These are phyloP conservation scores for Chalcis sispes DNA, from an alignment of 2,888 invertebrate genomes.

Conservation along the genomic window DNA sequence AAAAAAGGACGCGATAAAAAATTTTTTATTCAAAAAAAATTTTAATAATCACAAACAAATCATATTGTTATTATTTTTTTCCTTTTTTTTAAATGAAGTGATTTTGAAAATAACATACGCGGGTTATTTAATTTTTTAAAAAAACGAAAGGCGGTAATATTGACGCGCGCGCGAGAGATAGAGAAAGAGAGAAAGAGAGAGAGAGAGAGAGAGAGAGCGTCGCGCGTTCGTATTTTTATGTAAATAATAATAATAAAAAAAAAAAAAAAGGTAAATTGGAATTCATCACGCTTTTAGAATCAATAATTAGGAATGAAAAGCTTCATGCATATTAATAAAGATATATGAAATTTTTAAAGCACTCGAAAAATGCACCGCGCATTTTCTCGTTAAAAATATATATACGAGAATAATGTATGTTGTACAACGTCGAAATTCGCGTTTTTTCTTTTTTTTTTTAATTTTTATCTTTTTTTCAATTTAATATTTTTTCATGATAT, in stretches of 20 bases:
- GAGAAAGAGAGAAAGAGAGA: too few species aligned
- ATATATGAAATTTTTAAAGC: conserved; percentile 2
- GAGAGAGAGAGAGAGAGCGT: background rate
- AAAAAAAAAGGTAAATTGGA: background rate
- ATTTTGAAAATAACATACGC: background rate
- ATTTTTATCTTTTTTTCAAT: too few species aligned
- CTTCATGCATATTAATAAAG: conserved; percentile 37
- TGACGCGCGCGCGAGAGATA: too few species aligned
- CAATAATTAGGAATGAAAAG: conserved; percentile 36
- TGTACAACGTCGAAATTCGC: too few species aligned
- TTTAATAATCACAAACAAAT: too few species aligned
- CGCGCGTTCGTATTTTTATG: too few species aligned
- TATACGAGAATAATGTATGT: background rate
- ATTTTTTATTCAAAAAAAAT: too few species aligned
- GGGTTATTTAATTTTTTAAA: background rate
- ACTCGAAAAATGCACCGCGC: conserved; percentile 1
- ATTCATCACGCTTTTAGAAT: conserved; percentile 24
- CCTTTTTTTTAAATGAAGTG: background rate
- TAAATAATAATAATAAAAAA: too few species aligned
- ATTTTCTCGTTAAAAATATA: background rate
- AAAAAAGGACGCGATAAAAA: too few species aligned
- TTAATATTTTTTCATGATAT: too few species aligned
- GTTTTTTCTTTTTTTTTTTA: too few species aligned
- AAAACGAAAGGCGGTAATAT: background rate
- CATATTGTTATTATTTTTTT: too few species aligned